Percentiles rank a stretch among this genome's conserved stretches.
phyloP scores from a whole-genome alignment of 2,888 invertebrate genomes.

The Melanophora roralis region DNA sequence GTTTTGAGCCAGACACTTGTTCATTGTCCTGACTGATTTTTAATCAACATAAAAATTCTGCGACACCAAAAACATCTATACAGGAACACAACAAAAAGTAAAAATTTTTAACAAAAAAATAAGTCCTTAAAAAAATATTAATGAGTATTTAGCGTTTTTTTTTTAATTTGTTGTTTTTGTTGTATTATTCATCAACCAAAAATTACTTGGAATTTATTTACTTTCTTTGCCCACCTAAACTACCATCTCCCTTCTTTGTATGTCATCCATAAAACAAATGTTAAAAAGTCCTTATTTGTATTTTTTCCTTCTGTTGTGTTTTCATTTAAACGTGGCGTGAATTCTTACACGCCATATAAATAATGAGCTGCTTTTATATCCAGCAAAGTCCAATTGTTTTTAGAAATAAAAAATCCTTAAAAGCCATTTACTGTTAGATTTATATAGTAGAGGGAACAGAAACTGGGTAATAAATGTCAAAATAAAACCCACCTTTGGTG shows the following conservation, averaged over 20 bases:
- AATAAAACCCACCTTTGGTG: conserved; percentile 52
- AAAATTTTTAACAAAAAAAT: conserved; percentile 20
- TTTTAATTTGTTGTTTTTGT: conserved; percentile 31
- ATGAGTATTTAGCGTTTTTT: conserved; percentile 73
- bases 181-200: conserved; percentile 45
- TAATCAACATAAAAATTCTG: conserved; percentile 59
- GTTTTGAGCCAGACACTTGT: conserved; percentile 46
- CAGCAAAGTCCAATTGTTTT: conserved; percentile 40
- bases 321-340: conserved; percentile 58
- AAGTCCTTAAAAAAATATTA: conserved; percentile 66
- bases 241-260: not conserved
- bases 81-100: conserved; percentile 11
- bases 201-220: conserved; percentile 54
- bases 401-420: conserved; percentile 27
- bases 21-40: conserved; percentile 57
- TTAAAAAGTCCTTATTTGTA: conserved; percentile 41
- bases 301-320: not conserved
- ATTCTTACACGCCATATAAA: conserved; percentile 63
- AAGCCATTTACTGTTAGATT: conserved; percentile 24
- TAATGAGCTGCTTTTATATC: conserved; percentile 56
- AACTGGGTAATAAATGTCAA: conserved; percentile 68
- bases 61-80: conserved; percentile 52
- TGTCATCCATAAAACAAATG: conserved; percentile 42
- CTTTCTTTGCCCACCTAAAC: not conserved
- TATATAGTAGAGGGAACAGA: not conserved